Conservation (phyloP, 1,140 invertebrate genomes). For the Glossosoma conforme region DNA sequence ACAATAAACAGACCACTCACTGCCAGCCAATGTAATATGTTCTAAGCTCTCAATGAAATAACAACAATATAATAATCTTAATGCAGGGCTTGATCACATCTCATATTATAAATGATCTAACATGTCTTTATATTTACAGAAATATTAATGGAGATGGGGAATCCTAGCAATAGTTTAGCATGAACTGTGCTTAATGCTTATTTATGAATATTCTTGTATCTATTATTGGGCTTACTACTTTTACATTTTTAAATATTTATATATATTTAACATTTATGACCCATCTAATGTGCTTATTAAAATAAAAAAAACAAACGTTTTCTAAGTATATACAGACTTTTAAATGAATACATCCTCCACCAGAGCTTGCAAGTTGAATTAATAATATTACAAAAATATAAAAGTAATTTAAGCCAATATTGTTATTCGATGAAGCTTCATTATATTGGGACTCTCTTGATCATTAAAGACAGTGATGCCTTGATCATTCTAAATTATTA, state of each 20-base stretch:
- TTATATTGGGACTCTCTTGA: conserved; percentile 11
- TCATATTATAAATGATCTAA: conserved; percentile 18
- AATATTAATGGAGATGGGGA: conserved; percentile 17
- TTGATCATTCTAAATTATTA: too few relatives aligned
- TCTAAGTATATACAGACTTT: too few relatives aligned
- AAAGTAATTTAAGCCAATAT: conserved; percentile 7
- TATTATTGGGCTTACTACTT: conserved; percentile 13
- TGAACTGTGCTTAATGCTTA: conserved; percentile 20
- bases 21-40: too few relatives aligned
- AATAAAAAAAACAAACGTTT: too few relatives aligned
- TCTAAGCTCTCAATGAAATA: conserved; percentile 19
- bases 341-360: too few relatives aligned
- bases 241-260: conserved; percentile 7
- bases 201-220: conserved; percentile 9
- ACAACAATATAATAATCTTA: conserved; percentile 19
- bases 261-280: not conserved
- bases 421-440: too few relatives aligned
- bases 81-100: conserved; percentile 2
- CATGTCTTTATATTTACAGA: conserved; percentile 23
- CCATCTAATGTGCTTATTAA: too few relatives aligned
- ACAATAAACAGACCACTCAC: too few relatives aligned
- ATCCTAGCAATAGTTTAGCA: conserved; percentile 14
- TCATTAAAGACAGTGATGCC: too few relatives aligned
- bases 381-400: conserved; percentile 3
- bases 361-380: too few relatives aligned